A percentile compares a stretch with the other conserved stretches of the same genome.
These are phyloP conservation scores for Acanthopagrus latus DNA, from an alignment of 2,797 vertebrate genomes.

Conservation along the genomic window DNA sequence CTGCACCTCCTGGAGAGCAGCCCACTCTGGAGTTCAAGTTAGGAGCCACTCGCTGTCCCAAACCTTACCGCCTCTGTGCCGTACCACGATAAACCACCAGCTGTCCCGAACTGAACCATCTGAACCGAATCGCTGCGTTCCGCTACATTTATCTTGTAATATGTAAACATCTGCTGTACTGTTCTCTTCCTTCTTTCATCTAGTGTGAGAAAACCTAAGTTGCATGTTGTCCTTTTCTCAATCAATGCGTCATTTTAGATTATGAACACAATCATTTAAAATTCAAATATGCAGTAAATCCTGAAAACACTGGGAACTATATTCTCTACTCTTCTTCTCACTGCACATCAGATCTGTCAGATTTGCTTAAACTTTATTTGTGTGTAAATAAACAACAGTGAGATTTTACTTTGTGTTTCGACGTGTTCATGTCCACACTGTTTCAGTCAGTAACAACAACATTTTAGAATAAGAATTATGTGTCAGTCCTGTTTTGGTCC, in stretches of 20 bases:
- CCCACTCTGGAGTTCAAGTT: constrained; percentile 66
- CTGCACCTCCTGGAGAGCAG: constrained; percentile 59
- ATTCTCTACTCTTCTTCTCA: neutral
- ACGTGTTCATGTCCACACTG: too few relatives aligned
- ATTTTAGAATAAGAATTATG: too few relatives aligned
- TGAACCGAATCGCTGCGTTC: constrained; percentile 31
- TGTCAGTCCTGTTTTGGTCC: constrained; percentile 39
- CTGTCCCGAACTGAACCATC: constrained; percentile 41
- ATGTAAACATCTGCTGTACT: neutral
- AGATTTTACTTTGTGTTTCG: neutral
- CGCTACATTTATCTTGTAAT: neutral
- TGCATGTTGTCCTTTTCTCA: neutral
- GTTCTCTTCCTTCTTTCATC: neutral
- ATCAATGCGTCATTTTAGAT: neutral
- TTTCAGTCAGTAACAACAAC: too few relatives aligned
- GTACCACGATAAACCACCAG: constrained; percentile 33
- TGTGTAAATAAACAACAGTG: constrained; percentile 14
- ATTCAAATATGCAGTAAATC: too few relatives aligned
- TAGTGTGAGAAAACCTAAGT: neutral
- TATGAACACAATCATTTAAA: neutral
- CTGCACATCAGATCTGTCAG: neutral
- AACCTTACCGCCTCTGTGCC: constrained; percentile 80
- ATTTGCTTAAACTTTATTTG: neutral
- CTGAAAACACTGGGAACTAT: neutral
- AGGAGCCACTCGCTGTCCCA: constrained; percentile 76